Conservation (phyloP, 1,140 invertebrate species). For the Bathynomus jamesi region DNA sequence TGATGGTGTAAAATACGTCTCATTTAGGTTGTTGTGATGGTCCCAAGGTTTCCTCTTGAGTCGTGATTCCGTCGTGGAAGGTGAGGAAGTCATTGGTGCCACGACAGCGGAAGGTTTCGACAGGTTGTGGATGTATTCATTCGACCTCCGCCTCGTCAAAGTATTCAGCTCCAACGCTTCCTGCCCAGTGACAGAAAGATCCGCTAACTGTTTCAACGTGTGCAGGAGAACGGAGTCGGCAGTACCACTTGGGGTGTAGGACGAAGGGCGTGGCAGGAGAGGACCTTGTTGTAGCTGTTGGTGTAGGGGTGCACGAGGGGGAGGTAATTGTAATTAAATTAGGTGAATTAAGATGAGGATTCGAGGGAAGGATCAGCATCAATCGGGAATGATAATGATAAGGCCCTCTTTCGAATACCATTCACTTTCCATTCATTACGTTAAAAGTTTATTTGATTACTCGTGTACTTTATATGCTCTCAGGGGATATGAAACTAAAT, state of each 20-base stretch:
- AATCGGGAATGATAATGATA: too few species aligned
- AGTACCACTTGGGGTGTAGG: slow-evolving; percentile 23
- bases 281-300: slow-evolving; percentile 18
- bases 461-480: too few species aligned
- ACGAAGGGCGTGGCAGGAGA: slow-evolving; percentile 20
- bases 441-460: too few species aligned
- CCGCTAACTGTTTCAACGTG: slow-evolving; percentile 30
- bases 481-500: too few species aligned
- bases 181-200: slow-evolving; percentile 19
- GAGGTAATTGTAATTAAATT: too few species aligned
- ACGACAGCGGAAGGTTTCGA: slow-evolving; percentile 19
- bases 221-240: slow-evolving; percentile 24
- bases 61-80: not conserved
- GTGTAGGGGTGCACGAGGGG: not conserved
- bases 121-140: too few species aligned
- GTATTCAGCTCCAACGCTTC: slow-evolving; percentile 25
- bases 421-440: too few species aligned
- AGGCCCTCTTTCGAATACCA: too few species aligned
- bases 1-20: not conserved
- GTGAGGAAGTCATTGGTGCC: slow-evolving; percentile 20
- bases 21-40: slow-evolving; percentile 18
- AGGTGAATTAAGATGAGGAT: slow-evolving; percentile 13
- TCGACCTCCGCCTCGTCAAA: too few species aligned
- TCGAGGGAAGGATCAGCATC: too few species aligned
- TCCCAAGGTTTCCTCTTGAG: slow-evolving; percentile 6